A percentile compares a stretch with the other conserved stretches of the same genome.
Evolutionary conservation across 2,797 vertebrate species (phyloP).

Genomic region (Lagorchestes hirsutus): DNA sequence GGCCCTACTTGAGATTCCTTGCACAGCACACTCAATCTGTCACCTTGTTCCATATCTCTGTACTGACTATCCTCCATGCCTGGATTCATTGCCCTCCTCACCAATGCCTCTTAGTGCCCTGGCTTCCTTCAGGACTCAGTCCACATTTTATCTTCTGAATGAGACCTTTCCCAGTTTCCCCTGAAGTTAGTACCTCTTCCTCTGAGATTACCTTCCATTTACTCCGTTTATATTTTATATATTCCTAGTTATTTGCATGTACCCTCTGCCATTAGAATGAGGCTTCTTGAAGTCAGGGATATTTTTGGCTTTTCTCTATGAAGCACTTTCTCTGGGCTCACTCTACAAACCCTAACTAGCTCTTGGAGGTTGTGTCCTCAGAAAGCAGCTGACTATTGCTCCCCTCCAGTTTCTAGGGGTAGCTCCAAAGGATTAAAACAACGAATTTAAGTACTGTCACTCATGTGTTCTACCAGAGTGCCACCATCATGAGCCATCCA

Average conservation of each 20-base stretch:
- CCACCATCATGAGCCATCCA: background rate
- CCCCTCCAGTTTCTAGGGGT: background rate
- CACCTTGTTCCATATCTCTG: background rate
- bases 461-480: background rate
- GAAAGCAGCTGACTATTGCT: background rate
- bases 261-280: background rate
- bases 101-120: background rate
- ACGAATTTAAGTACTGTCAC: background rate
- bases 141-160: background rate
- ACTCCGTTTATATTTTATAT: background rate
- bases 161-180: background rate
- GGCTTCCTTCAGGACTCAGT: constrained; percentile 8
- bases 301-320: background rate
- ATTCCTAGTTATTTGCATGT: background rate
- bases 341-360: background rate
- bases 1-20: background rate
- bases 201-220: background rate
- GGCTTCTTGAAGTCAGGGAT: background rate
- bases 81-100: background rate
- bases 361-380: background rate
- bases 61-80: background rate
- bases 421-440: background rate
- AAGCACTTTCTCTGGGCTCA: background rate
- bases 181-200: background rate
- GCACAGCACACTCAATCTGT: background rate